phyloP scores from a whole-genome alignment of 2,888 invertebrate species.

The Drosophila ustulata region DNA sequence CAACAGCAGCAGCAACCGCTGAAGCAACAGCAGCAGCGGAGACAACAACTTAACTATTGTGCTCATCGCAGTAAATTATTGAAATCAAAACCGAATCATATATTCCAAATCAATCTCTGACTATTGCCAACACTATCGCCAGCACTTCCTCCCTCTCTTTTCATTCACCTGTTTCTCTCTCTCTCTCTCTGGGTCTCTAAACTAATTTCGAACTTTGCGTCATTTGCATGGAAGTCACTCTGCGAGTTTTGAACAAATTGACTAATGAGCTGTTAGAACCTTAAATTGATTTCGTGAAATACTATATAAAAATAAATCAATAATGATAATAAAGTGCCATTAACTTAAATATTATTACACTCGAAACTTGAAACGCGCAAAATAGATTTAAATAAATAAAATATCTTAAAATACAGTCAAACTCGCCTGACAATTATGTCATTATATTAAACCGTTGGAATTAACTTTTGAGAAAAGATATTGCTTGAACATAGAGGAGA shows the following conservation, averaged over 20 bases:
- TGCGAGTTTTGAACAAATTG: constrained; percentile 27
- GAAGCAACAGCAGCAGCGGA: constrained; percentile 2
- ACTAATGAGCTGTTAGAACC: constrained; percentile 14
- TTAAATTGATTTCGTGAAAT: constrained; percentile 4
- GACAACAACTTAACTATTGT: constrained; percentile 12
- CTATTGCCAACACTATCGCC: constrained; percentile 14
- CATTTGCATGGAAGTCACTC: constrained; percentile 14
- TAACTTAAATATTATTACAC: constrained; percentile 1
- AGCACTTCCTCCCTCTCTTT: constrained; percentile 1
- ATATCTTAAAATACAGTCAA: not conserved
- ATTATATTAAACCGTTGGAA: no score
- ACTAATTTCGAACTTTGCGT: constrained; percentile 7
- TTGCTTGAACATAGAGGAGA: no score
- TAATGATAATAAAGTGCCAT: constrained; percentile 5
- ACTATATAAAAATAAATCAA: constrained; percentile 1
- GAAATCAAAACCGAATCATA: constrained; percentile 20
- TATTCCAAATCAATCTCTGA: constrained; percentile 8
- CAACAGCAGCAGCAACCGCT: constrained; percentile 28
- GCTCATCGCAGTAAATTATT: constrained; percentile 13
- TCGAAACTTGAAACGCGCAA: not conserved
- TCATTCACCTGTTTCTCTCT: not conserved
- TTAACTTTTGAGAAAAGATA: no score
- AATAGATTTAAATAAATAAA: not conserved
- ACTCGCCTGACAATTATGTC: no score
- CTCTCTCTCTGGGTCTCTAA: not conserved